phyloP scores from a whole-genome alignment of 2,113 vertebrate species.

The Neodon shergylaensis region DNA sequence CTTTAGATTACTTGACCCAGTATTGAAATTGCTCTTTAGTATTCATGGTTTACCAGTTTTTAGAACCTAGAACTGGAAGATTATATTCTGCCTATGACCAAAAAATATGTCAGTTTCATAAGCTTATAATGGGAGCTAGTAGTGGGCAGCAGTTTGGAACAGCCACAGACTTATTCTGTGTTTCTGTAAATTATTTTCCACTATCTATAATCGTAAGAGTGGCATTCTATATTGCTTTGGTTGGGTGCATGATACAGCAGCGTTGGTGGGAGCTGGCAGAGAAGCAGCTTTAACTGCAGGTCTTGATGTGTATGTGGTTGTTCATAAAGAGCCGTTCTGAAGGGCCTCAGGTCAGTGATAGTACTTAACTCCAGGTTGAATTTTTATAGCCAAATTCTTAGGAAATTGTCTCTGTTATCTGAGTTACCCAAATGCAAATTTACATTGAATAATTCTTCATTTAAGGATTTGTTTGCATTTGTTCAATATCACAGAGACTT shows the following conservation, averaged over 20 bases:
- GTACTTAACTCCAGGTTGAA: slow-evolving; percentile 41
- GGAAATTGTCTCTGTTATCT: slow-evolving; percentile 63
- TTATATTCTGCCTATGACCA: slow-evolving; percentile 58
- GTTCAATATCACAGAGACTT: slow-evolving; percentile 84
- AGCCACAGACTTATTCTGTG: slow-evolving; percentile 58
- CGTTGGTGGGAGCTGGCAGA: slow-evolving; percentile 58
- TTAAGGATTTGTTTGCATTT: slow-evolving; percentile 84
- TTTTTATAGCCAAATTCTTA: slow-evolving; percentile 60
- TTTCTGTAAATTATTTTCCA: slow-evolving; percentile 35
- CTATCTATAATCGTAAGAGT: slow-evolving; percentile 56
- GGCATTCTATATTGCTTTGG: slow-evolving; percentile 62
- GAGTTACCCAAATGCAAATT: slow-evolving; percentile 84
- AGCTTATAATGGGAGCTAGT: not conserved
- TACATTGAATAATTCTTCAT: slow-evolving; percentile 80
- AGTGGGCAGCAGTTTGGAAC: slow-evolving; percentile 37
- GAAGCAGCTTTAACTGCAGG: not conserved
- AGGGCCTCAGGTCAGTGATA: slow-evolving; percentile 66
- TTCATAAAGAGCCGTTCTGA: slow-evolving; percentile 72
- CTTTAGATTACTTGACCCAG: slow-evolving; percentile 25
- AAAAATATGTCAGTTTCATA: not conserved
- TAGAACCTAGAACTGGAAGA: slow-evolving; percentile 48
- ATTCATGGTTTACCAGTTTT: slow-evolving; percentile 50
- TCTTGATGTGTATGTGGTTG: slow-evolving; percentile 7
- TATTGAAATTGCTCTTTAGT: slow-evolving; percentile 17
- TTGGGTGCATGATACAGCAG: slow-evolving; percentile 71